Conservation (phyloP, 2,888 invertebrate genomes). For the Ectemnius continuus region DNA sequence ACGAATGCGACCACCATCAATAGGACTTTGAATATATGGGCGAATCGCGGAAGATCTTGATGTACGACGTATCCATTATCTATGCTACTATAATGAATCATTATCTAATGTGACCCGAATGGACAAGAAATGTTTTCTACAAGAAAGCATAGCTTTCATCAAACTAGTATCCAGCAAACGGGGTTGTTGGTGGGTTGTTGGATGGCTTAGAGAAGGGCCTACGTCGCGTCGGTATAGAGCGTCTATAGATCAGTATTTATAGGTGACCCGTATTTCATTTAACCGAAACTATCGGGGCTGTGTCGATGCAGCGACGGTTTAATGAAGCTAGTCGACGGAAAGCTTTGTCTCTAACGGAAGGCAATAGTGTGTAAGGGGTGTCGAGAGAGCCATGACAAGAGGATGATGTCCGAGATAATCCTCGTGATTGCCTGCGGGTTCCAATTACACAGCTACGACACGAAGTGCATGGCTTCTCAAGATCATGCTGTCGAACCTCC, state of each 20-base stretch:
- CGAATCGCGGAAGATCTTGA: too few species aligned
- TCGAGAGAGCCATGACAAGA: constrained; percentile 50
- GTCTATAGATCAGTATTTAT: constrained; percentile 57
- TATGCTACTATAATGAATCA: too few species aligned
- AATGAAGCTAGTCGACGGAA: constrained; percentile 50
- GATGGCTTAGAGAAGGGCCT: not conserved
- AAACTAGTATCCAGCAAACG: not conserved
- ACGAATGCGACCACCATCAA: too few species aligned
- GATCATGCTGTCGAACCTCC: constrained; percentile 29
- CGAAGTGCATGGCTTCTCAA: constrained; percentile 35
- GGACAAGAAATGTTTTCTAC: too few species aligned
- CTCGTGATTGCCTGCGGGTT: constrained; percentile 48
- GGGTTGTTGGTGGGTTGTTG: constrained; percentile 29
- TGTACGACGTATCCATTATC: too few species aligned
- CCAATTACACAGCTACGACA: constrained; percentile 44
- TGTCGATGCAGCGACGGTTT: constrained; percentile 47
- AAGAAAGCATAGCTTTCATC: too few species aligned
- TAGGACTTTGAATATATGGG: too few species aligned
- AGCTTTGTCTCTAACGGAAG: constrained; percentile 54
- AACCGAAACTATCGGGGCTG: constrained; percentile 55
- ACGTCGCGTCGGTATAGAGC: not conserved
- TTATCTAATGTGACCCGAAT: too few species aligned
- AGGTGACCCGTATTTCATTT: constrained; percentile 56
- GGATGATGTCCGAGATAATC: constrained; percentile 58
- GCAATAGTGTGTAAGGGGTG: constrained; percentile 48